Base-by-base conservation (phyloP, 2,888 invertebrate species). In the Ormyrus rosae region DNA sequence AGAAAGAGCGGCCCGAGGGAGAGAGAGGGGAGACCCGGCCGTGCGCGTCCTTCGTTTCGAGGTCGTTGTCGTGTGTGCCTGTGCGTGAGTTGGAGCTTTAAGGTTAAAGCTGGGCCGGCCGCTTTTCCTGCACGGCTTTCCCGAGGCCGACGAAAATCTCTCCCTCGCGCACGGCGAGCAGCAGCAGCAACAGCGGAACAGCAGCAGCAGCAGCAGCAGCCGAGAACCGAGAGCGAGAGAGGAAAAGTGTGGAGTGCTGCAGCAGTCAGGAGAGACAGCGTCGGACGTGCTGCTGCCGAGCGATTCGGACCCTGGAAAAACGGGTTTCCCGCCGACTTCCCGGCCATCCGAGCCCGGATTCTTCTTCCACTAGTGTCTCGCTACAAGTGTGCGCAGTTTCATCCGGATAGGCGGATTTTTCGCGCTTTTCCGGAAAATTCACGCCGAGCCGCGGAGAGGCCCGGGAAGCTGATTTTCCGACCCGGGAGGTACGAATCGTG, bases 11-110 rank as follows among this genome's bases (percentile, higher is more conserved):
- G 19, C 19, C 8, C 13, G 13, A 19, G 70, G 6, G 61, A 13
- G 11, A 60, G 19, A 19, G 60, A 19, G 60, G 11, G 13, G 60
- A 7, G 56, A 10, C 13, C 19, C 19, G 45, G 67, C 64, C 48
- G 48, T n/a, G 48, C 48, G 71, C 73, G 64, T 73, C 56, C 73
- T 55, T 73, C 73, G 65, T 74, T 74, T 74, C 73, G 73, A 74
- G 73, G 73, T 74, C 73, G 73, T 11, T 34, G 51, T 56, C 55
- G 55, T n/a, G 46, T 13, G 56, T 45, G n/a, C 13, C 5, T 56
- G 56, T 48, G 61, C 19, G 19, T 19, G 19, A 19, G 19, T 19
- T 19, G 19, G 19, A 19, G 61, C 61, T 72, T 72, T 61, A 72
- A 61, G 71, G 71, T 72, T 61, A n/a, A 61, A 72, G 61, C 55